Base-by-base conservation (phyloP, 2,797 vertebrate species). In the Chelmon rostratus region DNA sequence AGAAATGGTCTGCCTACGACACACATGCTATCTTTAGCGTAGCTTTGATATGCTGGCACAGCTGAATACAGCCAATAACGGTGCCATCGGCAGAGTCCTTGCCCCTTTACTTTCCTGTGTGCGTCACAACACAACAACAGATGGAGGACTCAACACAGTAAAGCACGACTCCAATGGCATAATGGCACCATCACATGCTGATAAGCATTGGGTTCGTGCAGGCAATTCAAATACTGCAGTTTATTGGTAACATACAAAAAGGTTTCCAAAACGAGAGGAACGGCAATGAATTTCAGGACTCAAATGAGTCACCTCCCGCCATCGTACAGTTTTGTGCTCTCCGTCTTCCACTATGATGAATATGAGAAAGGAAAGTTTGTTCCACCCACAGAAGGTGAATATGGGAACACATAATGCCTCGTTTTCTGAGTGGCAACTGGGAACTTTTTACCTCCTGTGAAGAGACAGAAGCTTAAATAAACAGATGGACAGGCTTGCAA, bases 11-110 rank as follows among this genome's bases (percentile, higher is more conserved):
- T 70, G 59, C 68, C 25, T 47, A 19, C 8, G 7, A 72, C 66
- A 80, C 66, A 54, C n/a, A 33, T 54, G 44, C 83, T 84, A 73
- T 82, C 66, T 81, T 78, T 57, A 83, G 73, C 44, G 57, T 40
- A 28, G 72, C 66, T 82, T 76, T 76, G 57, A 75, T 74, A 74
- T 52, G 42, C 42, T 59, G 40, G 67, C 64, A 69, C 52, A 76
- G 56, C 42, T 44, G 46, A 44, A 46, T 52, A 23, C 11, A 66
- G 40, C 46, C 54, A 47, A 68, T 57, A 68, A 68, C 8, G 23
- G 47, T n/a, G 67, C 40, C 40, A 67, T 18, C 6, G 8, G 35
- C 7, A 2, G 19, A 49, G 58, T 81, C 75, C 40, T 79, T 42
- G 44, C 23, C 59, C 37, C 33, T 73, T 58, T 65, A 35, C 57